Evolutionary conservation across 2,113 vertebrate species (phyloP), one percentile per base, ranked within the genome.

Genomic region (Lepidiolamprologus cunningtoni): DNA sequence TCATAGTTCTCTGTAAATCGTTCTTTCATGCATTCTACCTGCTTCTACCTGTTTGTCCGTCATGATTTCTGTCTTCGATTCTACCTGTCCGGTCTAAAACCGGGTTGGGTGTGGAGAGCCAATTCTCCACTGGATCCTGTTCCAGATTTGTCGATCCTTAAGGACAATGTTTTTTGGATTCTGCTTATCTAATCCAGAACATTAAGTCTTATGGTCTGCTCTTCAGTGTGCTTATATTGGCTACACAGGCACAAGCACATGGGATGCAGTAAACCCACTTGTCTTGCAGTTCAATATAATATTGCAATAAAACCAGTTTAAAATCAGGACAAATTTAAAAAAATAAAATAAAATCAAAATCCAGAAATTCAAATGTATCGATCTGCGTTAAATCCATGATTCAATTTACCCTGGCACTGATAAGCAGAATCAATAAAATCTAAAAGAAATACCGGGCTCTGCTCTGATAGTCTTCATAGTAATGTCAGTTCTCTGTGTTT

Each of bases 401-500:
- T 61, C 1, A 6, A 7, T 80, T 12, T 35, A 9, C 21, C 10
- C 61, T 61, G 66, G 73, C n/a, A 19, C 35, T 9, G 68, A 88
- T 89, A n/a, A 93, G 87, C 93, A 93, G 90, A 89, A 87, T 90
- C 66, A 42, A 33, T 54, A 1, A 58, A 66, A 37, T 80, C 42
- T 47, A 19, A 17, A 54, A 5, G 33, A 40, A 82, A 82, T 40
- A 55, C 47, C 37, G 8, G 47, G 5, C 88, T 84, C 42, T 16
- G 3, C 33, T 84, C 68, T 52, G 31, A 28, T 17, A 13, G 90
- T 76, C 37, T 13, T 85, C 35, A 19, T 91, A 93, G 96, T 97
- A 94, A 94, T 87, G 93, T 93, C 94, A 92, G 97, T 97, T 95
- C 89, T 98, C 97, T 98, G 84, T 96, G 95, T 98, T 97, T 97